Evolutionary conservation across 1,140 invertebrate species (phyloP).

Genomic region (Eubasilissa regina): DNA sequence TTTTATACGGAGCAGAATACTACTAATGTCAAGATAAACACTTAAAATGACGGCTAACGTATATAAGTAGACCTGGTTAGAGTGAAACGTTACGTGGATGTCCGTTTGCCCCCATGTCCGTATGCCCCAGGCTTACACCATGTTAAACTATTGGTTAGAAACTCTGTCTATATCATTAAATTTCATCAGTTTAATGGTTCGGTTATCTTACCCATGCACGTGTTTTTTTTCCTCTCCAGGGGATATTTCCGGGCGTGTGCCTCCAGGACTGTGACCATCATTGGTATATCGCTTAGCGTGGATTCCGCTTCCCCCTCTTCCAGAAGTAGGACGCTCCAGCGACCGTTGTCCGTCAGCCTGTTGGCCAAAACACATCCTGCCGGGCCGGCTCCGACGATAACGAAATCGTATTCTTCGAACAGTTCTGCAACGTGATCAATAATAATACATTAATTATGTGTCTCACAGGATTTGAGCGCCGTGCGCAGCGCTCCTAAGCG

Average conservation of each 20-base stretch:
- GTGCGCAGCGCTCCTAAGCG: conserved; percentile 72
- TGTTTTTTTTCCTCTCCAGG: conserved; percentile 72
- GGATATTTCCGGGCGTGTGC: conserved; percentile 77
- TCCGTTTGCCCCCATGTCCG: no score
- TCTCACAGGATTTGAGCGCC: conserved; percentile 76
- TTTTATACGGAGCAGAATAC: no score
- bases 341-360: conserved; percentile 72
- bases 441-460: no score
- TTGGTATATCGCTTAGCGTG: conserved; percentile 75
- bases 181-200: not conserved
- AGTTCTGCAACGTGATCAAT: no score
- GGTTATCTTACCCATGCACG: conserved; percentile 68
- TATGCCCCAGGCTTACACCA: no score
- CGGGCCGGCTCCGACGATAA: conserved; percentile 74
- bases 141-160: no score
- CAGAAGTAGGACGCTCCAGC: conserved; percentile 71
- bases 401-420: no score
- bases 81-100: no score
- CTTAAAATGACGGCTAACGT: no score
- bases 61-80: no score
- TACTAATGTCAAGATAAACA: no score
- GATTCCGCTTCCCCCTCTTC: conserved; percentile 78
- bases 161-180: no score
- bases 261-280: conserved; percentile 69
- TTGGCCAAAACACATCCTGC: conserved; percentile 87